phyloP scores from a whole-genome alignment of 2,797 vertebrate genomes.

The Botia kubotai region DNA sequence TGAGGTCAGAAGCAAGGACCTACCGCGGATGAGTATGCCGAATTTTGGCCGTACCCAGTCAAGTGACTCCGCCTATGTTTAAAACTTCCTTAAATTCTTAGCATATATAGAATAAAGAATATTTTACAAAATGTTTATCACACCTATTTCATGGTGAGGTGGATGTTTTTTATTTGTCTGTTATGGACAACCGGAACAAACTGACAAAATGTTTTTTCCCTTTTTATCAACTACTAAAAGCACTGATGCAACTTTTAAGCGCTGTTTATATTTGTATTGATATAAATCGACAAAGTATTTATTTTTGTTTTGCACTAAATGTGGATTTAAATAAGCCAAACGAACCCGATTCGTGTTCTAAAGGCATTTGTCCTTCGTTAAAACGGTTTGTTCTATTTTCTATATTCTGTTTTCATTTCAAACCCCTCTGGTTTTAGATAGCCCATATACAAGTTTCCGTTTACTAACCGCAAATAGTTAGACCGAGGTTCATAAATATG shows the following conservation, averaged over 20 bases:
- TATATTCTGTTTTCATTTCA: conserved; percentile 10
- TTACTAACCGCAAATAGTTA: conserved; percentile 33
- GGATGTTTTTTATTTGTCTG: conserved; percentile 56
- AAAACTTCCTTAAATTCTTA: conserved; percentile 57
- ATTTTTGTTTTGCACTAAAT: conserved; percentile 61
- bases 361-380: conserved; percentile 39
- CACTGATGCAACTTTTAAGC: conserved; percentile 62
- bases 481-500: neutral
- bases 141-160: conserved; percentile 34
- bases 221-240: conserved; percentile 51
- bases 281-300: conserved; percentile 32
- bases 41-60: conserved; percentile 94
- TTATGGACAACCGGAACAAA: conserved; percentile 59
- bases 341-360: conserved; percentile 41
- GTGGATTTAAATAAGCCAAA: conserved; percentile 59
- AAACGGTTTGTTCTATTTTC: neutral
- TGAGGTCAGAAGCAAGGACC: conserved; percentile 91
- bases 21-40: conserved; percentile 89
- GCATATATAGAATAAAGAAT: too few species aligned
- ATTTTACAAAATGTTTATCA: too few species aligned
- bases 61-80: conserved; percentile 93
- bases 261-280: conserved; percentile 54
- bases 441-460: conserved; percentile 20
- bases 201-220: conserved; percentile 49
- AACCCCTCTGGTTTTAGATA: too few species aligned